Evolutionary conservation across 2,888 invertebrate species (phyloP).

Genomic region (Anarsia innoxiella): DNA sequence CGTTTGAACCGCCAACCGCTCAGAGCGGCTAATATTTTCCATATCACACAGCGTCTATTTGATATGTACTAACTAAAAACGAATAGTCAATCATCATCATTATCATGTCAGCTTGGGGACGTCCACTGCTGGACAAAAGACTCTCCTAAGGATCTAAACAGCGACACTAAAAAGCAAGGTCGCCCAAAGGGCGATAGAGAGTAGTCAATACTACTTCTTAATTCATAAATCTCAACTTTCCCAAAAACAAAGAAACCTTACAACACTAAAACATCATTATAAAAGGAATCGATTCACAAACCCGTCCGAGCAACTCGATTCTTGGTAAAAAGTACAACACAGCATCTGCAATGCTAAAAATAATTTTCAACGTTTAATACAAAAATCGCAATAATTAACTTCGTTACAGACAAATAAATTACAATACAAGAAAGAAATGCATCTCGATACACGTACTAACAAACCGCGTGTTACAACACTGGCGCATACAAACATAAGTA

Average conservation of each 20-base stretch:
- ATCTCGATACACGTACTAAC: conserved; percentile 49
- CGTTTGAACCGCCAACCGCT: too few relatives aligned
- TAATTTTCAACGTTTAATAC: conserved; percentile 75
- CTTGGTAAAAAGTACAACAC: conserved; percentile 50
- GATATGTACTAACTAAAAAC: too few relatives aligned
- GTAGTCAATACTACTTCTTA: neutral
- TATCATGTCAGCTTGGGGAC: too few relatives aligned
- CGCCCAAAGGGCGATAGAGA: neutral
- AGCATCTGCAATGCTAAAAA: conserved; percentile 64
- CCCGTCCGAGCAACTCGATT: conserved; percentile 27
- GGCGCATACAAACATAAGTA: conserved; percentile 25
- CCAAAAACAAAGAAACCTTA: conserved; percentile 11
- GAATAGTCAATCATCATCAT: too few relatives aligned
- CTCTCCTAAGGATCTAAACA: too few relatives aligned
- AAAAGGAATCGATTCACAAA: conserved; percentile 27
- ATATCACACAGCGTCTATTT: too few relatives aligned
- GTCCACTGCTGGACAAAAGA: too few relatives aligned
- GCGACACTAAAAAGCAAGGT: neutral
- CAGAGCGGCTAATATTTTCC: too few relatives aligned
- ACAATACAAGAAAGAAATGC: conserved; percentile 73
- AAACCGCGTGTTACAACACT: conserved; percentile 18
- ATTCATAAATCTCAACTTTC: conserved; percentile 13
- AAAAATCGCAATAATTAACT: conserved; percentile 76
- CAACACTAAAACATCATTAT: conserved; percentile 24
- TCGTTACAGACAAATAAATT: conserved; percentile 75